Percentiles rank a stretch among this genome's conserved stretches.
phyloP scores from a whole-genome alignment of 2,113 vertebrate genomes.

The Tiliqua scincoides region DNA sequence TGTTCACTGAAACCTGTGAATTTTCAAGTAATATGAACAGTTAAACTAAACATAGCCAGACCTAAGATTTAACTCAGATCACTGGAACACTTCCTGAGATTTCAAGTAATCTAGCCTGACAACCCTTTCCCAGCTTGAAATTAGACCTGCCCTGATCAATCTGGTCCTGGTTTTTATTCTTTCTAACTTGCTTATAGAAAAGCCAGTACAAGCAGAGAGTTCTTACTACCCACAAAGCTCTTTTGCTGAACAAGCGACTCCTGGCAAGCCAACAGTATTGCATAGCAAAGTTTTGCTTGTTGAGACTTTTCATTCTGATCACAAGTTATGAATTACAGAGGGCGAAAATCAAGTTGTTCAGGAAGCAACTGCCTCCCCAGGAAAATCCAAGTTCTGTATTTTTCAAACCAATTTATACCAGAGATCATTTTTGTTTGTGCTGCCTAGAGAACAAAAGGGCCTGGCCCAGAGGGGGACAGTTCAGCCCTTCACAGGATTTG shows the following conservation, averaged over 20 bases:
- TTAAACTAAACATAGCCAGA: background rate
- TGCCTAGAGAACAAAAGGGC: background rate
- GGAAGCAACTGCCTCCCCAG: background rate
- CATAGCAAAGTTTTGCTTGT: rapidly evolving
- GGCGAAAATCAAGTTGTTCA: background rate
- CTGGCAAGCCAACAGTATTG: background rate
- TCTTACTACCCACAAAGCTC: background rate
- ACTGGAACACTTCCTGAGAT: conserved; percentile 43
- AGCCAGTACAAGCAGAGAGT: background rate
- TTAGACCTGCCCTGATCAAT: background rate
- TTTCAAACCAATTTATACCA: background rate
- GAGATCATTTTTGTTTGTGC: background rate
- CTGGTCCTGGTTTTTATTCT: background rate
- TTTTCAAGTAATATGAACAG: background rate
- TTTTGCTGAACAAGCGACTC: background rate
- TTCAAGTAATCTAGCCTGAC: conserved; percentile 43
- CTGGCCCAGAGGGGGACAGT: background rate
- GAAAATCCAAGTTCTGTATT: background rate
- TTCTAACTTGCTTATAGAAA: background rate
- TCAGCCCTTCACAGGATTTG: rapidly evolving
- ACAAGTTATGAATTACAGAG: background rate
- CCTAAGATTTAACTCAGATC: conserved; percentile 5
- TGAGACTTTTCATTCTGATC: background rate
- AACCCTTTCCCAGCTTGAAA: conserved; percentile 50
- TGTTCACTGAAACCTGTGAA: background rate